Evolutionary conservation across 2,113 vertebrate species (phyloP).

Genomic region (Corvus cornix): DNA sequence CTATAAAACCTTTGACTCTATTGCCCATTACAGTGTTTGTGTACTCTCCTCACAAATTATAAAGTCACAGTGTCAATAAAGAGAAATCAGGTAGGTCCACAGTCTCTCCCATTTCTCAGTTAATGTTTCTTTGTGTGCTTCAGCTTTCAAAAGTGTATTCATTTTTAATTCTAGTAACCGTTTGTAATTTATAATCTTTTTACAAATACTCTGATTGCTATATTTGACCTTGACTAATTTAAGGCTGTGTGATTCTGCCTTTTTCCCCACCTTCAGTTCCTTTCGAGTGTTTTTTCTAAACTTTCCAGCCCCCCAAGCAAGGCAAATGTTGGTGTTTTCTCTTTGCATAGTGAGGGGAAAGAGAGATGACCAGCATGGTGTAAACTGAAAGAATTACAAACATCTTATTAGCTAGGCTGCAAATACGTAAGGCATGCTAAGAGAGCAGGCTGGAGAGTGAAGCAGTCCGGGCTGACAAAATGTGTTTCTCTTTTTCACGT

Average conservation of each 20-base stretch:
- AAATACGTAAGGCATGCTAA: background rate
- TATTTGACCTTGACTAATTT: background rate
- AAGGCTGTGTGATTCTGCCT: background rate
- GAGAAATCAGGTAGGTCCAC: background rate
- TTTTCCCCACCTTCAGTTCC: background rate
- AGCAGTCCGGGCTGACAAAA: background rate
- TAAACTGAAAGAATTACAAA: background rate
- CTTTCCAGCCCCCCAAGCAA: background rate
- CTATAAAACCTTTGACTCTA: background rate
- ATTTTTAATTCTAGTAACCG: background rate
- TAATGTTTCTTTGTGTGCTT: background rate
- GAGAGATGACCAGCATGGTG: background rate
- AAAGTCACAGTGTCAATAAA: background rate
- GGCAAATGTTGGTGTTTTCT: background rate
- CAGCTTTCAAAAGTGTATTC: background rate
- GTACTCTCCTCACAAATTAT: background rate
- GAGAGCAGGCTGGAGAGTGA: background rate
- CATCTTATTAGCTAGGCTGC: background rate
- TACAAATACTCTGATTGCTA: background rate
- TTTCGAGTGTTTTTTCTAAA: background rate
- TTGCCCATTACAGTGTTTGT: background rate
- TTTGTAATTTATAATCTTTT: background rate
- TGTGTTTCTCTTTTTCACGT: background rate
- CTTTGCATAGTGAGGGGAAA: background rate
- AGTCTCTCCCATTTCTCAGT: background rate